Evolutionary conservation across 2,797 vertebrate genomes (phyloP).

Genomic region (Epinephelus awoara): DNA sequence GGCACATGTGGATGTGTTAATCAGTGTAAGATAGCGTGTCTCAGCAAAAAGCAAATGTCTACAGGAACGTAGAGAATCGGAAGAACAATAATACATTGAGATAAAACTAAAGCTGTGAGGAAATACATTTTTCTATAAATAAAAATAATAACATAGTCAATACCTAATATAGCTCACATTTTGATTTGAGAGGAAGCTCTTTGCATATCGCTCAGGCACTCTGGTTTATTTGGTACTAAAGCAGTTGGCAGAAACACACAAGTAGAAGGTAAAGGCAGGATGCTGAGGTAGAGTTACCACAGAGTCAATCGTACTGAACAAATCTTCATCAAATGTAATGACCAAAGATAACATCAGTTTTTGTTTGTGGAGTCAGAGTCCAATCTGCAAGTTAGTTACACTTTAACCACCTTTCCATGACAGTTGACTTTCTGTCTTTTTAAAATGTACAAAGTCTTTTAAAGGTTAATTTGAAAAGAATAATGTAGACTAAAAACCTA

Average conservation of each 20-base stretch:
- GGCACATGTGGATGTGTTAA: no score
- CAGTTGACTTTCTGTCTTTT: not conserved
- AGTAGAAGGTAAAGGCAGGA: not conserved
- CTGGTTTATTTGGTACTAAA: not conserved
- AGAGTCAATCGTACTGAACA: not conserved
- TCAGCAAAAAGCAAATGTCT: no score
- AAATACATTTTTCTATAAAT: no score
- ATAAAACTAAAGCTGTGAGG: no score
- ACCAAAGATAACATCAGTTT: not conserved
- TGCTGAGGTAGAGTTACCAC: not conserved
- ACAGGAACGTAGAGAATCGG: no score
- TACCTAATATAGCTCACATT: no score
- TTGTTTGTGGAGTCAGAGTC: slow-evolving; percentile 53
- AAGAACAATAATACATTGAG: no score
- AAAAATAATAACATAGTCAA: no score
- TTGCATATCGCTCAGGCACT: no score
- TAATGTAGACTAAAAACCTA: not conserved
- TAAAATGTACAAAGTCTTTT: not conserved
- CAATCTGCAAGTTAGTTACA: slow-evolving; percentile 30
- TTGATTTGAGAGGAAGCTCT: no score
- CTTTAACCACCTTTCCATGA: slow-evolving; percentile 18
- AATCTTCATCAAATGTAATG: not conserved
- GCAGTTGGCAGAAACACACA: not conserved
- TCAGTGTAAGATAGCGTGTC: no score
- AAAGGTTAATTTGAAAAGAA: not conserved